Conservation (phyloP, 92 coral and sea anemone genomes). For the Epizoanthus ramosus region DNA sequence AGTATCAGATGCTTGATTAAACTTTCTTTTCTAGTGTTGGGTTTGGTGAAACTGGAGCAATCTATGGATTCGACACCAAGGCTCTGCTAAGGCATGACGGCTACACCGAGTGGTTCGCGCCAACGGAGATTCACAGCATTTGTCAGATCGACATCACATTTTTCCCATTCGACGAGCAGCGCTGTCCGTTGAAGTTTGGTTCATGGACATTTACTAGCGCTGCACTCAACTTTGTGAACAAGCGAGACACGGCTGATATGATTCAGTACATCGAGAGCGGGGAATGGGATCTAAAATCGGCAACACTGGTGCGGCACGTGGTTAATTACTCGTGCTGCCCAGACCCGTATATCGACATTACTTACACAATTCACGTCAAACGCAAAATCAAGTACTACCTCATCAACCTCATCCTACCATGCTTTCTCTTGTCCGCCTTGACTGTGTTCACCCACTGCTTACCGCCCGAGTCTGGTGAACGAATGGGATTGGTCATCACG, state of each 20-base stretch:
- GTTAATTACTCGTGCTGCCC: conserved; percentile 84
- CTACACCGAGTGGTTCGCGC: conserved; percentile 88
- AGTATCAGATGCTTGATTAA: too few species aligned
- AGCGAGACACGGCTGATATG: conserved; percentile 75
- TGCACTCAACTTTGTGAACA: conserved; percentile 68
- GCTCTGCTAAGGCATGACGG: conserved; percentile 77
- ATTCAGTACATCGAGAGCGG: conserved; percentile 81
- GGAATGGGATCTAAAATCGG: conserved; percentile 87
- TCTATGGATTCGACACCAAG: conserved; percentile 85
- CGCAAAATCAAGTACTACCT: conserved; percentile 84
- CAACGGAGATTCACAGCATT: conserved; percentile 98
- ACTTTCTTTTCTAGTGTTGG: conserved; percentile 65
- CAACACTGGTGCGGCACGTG: conserved; percentile 68
- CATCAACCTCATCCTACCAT: conserved; percentile 89
- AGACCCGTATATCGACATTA: conserved; percentile 87
- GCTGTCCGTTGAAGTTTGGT: conserved; percentile 87
- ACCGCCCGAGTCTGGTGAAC: conserved; percentile 98
- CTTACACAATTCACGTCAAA: conserved; percentile 83
- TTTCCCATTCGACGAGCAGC: conserved; percentile 95
- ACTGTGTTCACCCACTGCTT: conserved; percentile 89
- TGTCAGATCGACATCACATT: conserved; percentile 86
- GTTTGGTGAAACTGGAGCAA: conserved; percentile 94
- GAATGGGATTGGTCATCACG: conserved; percentile 92
- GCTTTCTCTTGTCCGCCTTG: conserved; percentile 80
- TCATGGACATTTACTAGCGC: conserved; percentile 97